These are phyloP conservation scores for Habroteleia sp. DNA, from an alignment of 2,888 invertebrate genomes.

Conservation along the genomic window DNA sequence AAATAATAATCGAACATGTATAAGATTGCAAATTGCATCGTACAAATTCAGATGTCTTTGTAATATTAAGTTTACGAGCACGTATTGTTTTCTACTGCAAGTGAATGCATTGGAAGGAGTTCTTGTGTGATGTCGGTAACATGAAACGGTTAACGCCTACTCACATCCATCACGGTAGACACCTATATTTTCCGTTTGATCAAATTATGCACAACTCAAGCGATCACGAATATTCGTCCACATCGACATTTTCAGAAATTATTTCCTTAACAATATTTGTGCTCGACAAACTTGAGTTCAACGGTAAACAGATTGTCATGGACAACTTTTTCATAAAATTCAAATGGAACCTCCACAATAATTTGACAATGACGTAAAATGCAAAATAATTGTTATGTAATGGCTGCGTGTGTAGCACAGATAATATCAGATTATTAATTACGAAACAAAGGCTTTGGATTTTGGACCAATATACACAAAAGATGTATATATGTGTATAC, in stretches of 20 bases:
- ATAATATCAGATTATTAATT: constrained; percentile 36
- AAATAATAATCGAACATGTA: no score
- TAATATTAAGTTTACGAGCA: no score
- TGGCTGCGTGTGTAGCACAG: background rate
- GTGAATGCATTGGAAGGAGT: constrained; percentile 28
- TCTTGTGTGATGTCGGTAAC: constrained; percentile 38
- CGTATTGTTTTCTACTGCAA: constrained; percentile 1
- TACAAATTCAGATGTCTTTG: no score
- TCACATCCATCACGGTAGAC: constrained; percentile 32
- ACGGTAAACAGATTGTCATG: constrained; percentile 17
- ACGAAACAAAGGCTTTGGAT: constrained; percentile 31
- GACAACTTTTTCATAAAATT: constrained; percentile 9
- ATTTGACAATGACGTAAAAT: constrained; percentile 6
- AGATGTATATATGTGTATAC: no score
- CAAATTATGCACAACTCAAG: constrained; percentile 39
- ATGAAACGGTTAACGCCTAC: constrained; percentile 46
- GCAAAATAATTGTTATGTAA: constrained; percentile 22
- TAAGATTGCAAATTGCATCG: no score
- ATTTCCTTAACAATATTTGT: constrained; percentile 26
- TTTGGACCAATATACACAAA: constrained; percentile 1
- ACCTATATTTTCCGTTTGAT: constrained; percentile 35
- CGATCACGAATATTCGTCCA: constrained; percentile 3
- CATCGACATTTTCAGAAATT: constrained; percentile 21
- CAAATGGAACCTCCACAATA: background rate
- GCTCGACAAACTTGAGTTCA: background rate